These are phyloP conservation scores for Megastigmus dorsalis DNA, from an alignment of 2,888 invertebrate species.

Conservation along the genomic window DNA sequence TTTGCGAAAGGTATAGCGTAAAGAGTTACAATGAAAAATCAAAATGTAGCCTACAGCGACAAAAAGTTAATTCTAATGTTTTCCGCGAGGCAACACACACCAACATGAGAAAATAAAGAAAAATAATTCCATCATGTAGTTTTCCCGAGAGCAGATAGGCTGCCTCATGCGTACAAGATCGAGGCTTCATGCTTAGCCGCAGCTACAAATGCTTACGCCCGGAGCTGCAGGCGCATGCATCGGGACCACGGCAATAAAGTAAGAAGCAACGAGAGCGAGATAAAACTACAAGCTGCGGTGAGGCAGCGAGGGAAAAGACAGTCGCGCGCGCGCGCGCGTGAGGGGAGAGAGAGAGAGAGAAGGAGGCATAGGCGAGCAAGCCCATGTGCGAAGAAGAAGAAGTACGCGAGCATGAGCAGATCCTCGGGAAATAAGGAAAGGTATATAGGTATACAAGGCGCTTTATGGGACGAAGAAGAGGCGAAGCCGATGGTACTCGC, in stretches of 20 bases:
- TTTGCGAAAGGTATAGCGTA: no score
- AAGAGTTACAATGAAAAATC: no score
- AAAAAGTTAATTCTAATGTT: neutral
- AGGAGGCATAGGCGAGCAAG: neutral
- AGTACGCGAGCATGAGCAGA: conserved; percentile 2
- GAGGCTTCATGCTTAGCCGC: conserved; percentile 10
- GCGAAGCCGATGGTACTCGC: conserved; percentile 23
- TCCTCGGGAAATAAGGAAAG: conserved; percentile 29
- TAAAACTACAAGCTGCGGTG: neutral
- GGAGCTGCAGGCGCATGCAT: neutral
- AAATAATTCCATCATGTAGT: neutral
- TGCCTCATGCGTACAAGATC: conserved; percentile 30
- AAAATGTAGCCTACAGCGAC: neutral
- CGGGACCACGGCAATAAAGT: conserved; percentile 21
- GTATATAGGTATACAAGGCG: neutral
- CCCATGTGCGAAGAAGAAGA: conserved; percentile 41
- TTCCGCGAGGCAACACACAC: neutral
- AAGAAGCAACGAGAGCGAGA: conserved; percentile 15
- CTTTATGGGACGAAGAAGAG: neutral
- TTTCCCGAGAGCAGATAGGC: neutral
- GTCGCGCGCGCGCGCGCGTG: neutral
- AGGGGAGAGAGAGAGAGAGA: no score
- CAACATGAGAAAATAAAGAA: neutral
- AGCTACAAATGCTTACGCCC: neutral
- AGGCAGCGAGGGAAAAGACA: neutral